Percentiles rank a stretch among this genome's conserved stretches.
Conservation (phyloP, 1,140 invertebrate species). For the Drosophila arawakana region DNA sequence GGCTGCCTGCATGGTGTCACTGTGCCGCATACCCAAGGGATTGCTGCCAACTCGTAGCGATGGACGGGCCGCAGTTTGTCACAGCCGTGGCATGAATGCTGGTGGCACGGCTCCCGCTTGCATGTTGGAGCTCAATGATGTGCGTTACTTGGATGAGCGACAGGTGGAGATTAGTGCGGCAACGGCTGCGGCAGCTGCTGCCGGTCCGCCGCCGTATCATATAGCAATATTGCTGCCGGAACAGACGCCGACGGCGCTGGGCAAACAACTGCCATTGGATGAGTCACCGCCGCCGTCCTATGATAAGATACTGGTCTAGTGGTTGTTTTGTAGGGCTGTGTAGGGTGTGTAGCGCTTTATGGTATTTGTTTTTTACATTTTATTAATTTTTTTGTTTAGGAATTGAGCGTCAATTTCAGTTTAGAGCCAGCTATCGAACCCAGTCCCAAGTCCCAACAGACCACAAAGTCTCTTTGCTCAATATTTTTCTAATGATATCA, state of each 20-base stretch:
- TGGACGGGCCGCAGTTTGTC: conserved; percentile 55
- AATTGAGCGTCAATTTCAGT: conserved; percentile 68
- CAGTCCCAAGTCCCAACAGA: conserved; percentile 27
- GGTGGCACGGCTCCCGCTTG: conserved; percentile 37
- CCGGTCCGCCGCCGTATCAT: conserved; percentile 86
- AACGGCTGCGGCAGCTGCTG: conserved; percentile 51
- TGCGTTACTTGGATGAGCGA: conserved; percentile 61
- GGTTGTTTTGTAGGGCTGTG: conserved; percentile 31
- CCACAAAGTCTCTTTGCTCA: conserved; percentile 64
- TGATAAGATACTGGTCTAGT: conserved; percentile 85
- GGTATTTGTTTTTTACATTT: background rate
- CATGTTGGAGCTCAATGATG: conserved; percentile 59
- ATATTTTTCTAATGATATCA: conserved; percentile 80
- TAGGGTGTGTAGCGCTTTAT: conserved; percentile 50
- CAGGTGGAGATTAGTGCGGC: conserved; percentile 47
- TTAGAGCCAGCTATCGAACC: conserved; percentile 29
- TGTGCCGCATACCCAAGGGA: conserved; percentile 85
- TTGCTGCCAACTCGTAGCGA: conserved; percentile 53
- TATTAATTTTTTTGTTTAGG: conserved; percentile 31
- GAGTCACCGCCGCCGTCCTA: conserved; percentile 87
- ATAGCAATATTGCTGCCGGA: conserved; percentile 87
- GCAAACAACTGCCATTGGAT: conserved; percentile 78
- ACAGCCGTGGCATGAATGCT: conserved; percentile 49
- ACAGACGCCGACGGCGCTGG: conserved; percentile 60
- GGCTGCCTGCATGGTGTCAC: conserved; percentile 86